phyloP scores from a whole-genome alignment of 2,113 vertebrate genomes.

The Mesocricetus auratus region DNA sequence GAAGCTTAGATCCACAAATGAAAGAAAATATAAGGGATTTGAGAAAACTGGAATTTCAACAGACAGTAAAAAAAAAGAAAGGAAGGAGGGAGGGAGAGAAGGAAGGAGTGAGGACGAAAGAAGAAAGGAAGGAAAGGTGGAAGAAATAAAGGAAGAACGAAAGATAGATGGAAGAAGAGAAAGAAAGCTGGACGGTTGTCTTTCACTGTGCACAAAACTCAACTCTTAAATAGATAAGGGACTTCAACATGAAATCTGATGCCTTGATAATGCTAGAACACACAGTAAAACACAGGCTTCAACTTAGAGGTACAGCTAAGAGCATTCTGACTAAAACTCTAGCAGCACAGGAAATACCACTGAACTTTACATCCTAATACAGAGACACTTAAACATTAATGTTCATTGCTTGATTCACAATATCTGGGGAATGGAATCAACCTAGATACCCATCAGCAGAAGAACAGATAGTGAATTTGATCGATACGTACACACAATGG shows the following conservation, averaged over 20 bases:
- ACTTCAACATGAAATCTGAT: background rate
- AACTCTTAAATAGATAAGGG: background rate
- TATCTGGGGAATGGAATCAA: background rate
- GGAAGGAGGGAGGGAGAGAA: background rate
- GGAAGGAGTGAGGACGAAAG: no score
- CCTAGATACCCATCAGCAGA: background rate
- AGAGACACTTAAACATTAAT: background rate
- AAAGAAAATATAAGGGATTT: background rate
- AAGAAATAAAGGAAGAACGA: fast-evolving
- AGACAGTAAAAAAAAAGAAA: background rate
- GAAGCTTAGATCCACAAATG: background rate
- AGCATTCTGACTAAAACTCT: background rate
- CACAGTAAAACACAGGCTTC: no score
- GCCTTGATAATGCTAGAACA: background rate
- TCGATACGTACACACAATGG: background rate
- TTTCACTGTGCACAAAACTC: background rate
- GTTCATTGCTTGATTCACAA: background rate
- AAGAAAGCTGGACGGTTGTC: background rate
- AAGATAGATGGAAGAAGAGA: background rate
- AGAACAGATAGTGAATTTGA: background rate
- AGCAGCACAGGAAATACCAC: background rate
- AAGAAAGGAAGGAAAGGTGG: background rate
- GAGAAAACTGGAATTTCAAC: background rate
- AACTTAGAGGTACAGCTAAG: background rate
- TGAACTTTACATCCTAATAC: background rate